These are phyloP conservation scores for Bombus sibiricus DNA, from an alignment of 1,140 invertebrate species.

Conservation along the genomic window DNA sequence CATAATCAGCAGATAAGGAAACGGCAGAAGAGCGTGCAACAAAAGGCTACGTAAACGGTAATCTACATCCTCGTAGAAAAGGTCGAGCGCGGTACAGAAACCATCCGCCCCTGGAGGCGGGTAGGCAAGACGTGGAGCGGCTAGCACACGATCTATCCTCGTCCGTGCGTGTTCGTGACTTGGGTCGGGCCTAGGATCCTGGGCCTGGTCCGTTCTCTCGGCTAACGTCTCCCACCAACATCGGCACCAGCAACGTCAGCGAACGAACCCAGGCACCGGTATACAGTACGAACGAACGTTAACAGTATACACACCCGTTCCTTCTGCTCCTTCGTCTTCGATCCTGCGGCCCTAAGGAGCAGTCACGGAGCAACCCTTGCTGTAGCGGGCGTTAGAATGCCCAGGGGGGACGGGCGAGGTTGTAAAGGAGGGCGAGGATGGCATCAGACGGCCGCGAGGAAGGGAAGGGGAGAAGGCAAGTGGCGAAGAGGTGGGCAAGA, in stretches of 20 bases:
- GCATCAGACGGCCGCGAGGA: conserved; percentile 31
- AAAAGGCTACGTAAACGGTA: conserved; percentile 49
- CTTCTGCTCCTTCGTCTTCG: conserved; percentile 61
- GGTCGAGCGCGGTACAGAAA: conserved; percentile 36
- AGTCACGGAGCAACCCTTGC: conserved; percentile 71
- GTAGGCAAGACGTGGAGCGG: conserved; percentile 39
- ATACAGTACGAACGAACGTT: background rate
- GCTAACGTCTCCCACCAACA: conserved; percentile 29
- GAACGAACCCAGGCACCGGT: background rate
- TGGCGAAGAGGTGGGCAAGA: conserved; percentile 62
- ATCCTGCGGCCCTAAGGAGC: conserved; percentile 67
- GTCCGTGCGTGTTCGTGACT: conserved; percentile 70
- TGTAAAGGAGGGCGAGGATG: conserved; percentile 58
- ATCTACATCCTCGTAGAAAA: conserved; percentile 55
- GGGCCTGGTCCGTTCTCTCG: conserved; percentile 46
- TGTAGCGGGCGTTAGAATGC: conserved; percentile 68
- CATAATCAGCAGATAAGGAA: conserved; percentile 48
- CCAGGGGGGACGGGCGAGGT: conserved; percentile 61
- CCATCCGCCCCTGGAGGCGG: conserved; percentile 64
- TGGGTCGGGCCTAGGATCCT: conserved; percentile 54
- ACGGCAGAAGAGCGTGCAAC: conserved; percentile 17
- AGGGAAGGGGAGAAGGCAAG: conserved; percentile 55
- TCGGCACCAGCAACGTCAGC: background rate
- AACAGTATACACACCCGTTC: conserved; percentile 46
- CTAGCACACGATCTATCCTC: conserved; percentile 64